These are phyloP conservation scores for Atta cephalotes DNA, from an alignment of 1,140 invertebrate genomes.

Conservation along the genomic window DNA sequence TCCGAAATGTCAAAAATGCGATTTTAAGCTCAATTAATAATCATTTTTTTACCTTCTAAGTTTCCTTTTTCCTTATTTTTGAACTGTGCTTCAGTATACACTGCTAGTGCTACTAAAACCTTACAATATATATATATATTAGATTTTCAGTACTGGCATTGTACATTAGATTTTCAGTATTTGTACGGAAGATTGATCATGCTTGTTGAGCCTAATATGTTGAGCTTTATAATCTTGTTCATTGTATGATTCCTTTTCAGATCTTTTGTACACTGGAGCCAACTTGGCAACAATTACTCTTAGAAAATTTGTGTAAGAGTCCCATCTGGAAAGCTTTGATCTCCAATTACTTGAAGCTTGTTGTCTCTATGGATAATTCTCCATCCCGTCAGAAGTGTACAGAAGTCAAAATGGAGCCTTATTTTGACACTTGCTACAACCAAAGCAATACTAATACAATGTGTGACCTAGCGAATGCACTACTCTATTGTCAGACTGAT, in stretches of 20 bases:
- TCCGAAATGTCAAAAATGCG: background rate
- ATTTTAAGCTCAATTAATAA: background rate
- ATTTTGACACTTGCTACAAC: constrained; percentile 67
- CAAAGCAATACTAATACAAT: constrained; percentile 43
- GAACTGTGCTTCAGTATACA: no score
- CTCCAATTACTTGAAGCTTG: constrained; percentile 65
- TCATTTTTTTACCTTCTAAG: background rate
- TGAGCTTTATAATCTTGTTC: background rate
- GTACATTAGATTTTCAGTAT: no score
- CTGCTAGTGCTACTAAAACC: no score
- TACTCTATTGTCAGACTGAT: constrained; percentile 29
- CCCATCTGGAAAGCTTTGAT: constrained; percentile 62
- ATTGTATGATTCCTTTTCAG: constrained; percentile 53
- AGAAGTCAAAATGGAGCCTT: constrained; percentile 76
- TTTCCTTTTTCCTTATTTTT: background rate
- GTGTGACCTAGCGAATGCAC: constrained; percentile 52
- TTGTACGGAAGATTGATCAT: background rate
- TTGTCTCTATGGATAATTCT: constrained; percentile 64
- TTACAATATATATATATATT: no score
- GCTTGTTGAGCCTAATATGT: background rate
- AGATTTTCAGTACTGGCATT: no score
- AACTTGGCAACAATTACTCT: constrained; percentile 67
- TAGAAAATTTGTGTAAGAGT: constrained; percentile 72
- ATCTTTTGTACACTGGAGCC: constrained; percentile 70
- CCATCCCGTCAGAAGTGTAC: constrained; percentile 61